Evolutionary conservation across 2,113 vertebrate species (phyloP).

Genomic region (Sapayoa aenigma): DNA sequence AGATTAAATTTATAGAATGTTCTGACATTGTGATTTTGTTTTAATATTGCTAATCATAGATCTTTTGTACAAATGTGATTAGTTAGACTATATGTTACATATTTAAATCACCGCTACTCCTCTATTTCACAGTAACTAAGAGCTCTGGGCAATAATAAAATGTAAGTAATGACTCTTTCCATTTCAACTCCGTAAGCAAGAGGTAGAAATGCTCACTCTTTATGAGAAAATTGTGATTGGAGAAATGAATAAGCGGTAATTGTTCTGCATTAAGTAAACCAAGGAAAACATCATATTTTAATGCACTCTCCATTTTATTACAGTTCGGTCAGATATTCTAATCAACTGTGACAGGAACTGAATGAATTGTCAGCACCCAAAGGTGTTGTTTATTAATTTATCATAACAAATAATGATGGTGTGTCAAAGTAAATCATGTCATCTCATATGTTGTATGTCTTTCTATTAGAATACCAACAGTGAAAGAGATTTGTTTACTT

Average conservation of each 20-base stretch:
- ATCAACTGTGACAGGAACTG: conserved; percentile 59
- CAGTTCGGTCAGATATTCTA: conserved; percentile 56
- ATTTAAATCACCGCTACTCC: conserved; percentile 53
- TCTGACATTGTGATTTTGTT: conserved; percentile 29
- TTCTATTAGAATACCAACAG: conserved; percentile 20
- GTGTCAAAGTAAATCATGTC: conserved; percentile 66
- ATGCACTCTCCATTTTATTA: conserved; percentile 59
- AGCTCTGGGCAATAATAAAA: conserved; percentile 71
- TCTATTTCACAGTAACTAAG: conserved; percentile 56
- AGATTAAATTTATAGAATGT: conserved; percentile 31
- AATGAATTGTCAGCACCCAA: conserved; percentile 66
- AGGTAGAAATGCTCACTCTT: conserved; percentile 43
- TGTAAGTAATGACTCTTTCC: conserved; percentile 65
- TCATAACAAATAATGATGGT: conserved; percentile 68
- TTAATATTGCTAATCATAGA: conserved; percentile 46
- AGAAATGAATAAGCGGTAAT: conserved; percentile 69
- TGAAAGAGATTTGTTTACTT: neutral
- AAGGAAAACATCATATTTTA: conserved; percentile 58
- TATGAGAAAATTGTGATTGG: conserved; percentile 60
- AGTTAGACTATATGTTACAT: conserved; percentile 41
- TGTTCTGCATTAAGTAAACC: conserved; percentile 70
- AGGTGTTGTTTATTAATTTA: conserved; percentile 75
- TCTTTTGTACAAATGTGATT: conserved; percentile 54
- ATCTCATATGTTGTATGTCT: conserved; percentile 27
- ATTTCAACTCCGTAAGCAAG: conserved; percentile 56